Percentiles rank a stretch among this genome's conserved stretches.
Conservation (phyloP, 2,113 vertebrate species). For the Tichodroma muraria region DNA sequence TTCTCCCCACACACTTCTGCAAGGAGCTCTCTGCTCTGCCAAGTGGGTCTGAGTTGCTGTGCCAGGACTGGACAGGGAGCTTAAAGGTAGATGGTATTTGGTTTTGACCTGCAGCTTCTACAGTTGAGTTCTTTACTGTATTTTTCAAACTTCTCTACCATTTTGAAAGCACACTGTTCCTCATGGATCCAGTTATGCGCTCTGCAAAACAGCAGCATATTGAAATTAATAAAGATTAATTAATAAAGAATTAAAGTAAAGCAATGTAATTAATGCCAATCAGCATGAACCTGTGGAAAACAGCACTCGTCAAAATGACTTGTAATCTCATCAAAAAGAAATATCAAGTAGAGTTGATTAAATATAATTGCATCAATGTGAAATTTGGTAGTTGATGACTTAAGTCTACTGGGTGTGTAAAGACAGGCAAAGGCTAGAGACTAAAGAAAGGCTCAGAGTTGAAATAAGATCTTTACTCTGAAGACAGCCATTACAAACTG, state of each 20-base stretch:
- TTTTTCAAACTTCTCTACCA: neutral
- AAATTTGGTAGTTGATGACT: conserved; percentile 11
- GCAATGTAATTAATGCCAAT: conserved; percentile 42
- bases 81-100: neutral
- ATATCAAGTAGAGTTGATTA: conserved; percentile 49
- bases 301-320: conserved; percentile 44
- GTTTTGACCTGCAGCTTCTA: neutral
- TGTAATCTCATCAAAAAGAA: conserved; percentile 50
- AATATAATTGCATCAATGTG: conserved; percentile 32
- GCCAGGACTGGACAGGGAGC: neutral
- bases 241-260: conserved; percentile 44
- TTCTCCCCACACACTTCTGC: neutral
- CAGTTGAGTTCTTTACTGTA: neutral
- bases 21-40: neutral
- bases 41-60: neutral
- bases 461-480: neutral
- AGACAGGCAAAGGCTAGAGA: neutral
- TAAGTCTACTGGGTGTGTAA: neutral
- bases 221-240: conserved; percentile 44
- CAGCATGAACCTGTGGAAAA: conserved; percentile 10
- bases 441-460: neutral
- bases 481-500: neutral
- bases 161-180: neutral
- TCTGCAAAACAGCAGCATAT: neutral
- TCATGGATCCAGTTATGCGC: neutral